Evolutionary conservation across 2,797 vertebrate species (phyloP), one percentile per base, ranked within the genome.

Genomic region (Sebastes ruberrimus): DNA sequence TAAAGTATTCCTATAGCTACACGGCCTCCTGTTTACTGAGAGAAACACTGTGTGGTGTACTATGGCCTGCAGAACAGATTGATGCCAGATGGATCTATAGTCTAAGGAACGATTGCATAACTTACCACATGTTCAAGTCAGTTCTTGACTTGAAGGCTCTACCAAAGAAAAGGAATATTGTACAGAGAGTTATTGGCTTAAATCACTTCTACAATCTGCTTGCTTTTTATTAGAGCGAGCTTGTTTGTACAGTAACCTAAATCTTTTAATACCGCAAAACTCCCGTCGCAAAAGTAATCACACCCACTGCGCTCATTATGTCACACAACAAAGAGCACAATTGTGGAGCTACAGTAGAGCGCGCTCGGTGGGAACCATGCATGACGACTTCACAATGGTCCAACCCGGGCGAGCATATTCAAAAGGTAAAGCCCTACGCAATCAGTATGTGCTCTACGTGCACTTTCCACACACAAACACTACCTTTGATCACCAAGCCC

Each of bases 1-100:
- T 95, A 96, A 96, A 94, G 87, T 92, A 82, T 95, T 93, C 84
- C 90, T 90, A 93, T 89, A 94, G 85, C 91, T 80, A 77, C 4
- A 76, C 4, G 16, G 78, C 20, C 30, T 83, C n/a, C 16, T 57
- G 38, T 72, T 87, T 88, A 66, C 56, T 90, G 74, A 59, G 70
- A 80, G 68, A 86, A 81, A 81, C 86, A 76, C 76, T 80, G 25
- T 68, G 76, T 73, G 35, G 56, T 72, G 52, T 46, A 35, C 23
- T 35, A 22, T 27, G 30, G 53, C 67, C 74, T 38, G 28, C 9
- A 67, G 46, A 49, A 64, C 63, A 82, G 80, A 92, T 90, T 80
- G 77, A 86, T 84, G 69, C 87, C 92, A 94, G 88, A 89, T 92
- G 90, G 83, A 85, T 78, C 8, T 83, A 86, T 71, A 82, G 66